Percentiles rank a stretch among this genome's conserved stretches.
Evolutionary conservation across 2,888 invertebrate genomes (phyloP).

Genomic region (Notocelia uddmanniana): DNA sequence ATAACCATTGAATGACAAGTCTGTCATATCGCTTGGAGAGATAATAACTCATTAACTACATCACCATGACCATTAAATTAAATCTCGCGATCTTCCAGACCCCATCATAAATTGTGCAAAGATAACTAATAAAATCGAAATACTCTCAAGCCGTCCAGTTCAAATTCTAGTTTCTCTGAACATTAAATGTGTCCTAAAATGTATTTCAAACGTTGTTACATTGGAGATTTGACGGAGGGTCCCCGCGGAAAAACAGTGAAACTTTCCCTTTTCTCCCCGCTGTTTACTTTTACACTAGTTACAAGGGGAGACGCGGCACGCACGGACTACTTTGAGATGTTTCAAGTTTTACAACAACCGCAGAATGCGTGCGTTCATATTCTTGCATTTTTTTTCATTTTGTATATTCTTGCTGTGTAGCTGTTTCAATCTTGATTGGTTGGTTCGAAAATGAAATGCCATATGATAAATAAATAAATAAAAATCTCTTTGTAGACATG

Average conservation of each 20-base stretch:
- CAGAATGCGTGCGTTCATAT: conserved; percentile 21
- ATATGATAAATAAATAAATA: too few relatives aligned
- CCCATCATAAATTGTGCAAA: background rate
- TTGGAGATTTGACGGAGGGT: conserved; percentile 74
- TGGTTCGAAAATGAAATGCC: too few relatives aligned
- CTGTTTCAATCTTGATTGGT: too few relatives aligned
- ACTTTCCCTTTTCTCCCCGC: conserved; percentile 72
- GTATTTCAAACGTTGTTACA: conserved; percentile 68
- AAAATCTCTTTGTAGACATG: too few relatives aligned
- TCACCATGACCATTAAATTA: too few relatives aligned
- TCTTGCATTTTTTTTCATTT: conserved; percentile 1
- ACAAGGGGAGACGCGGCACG: conserved; percentile 51
- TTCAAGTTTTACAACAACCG: conserved; percentile 29
- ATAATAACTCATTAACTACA: too few relatives aligned
- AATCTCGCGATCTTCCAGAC: too few relatives aligned
- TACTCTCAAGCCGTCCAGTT: background rate
- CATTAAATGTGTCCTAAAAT: conserved; percentile 65
- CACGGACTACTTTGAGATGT: conserved; percentile 32
- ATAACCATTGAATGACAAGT: too few relatives aligned
- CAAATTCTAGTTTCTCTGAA: conserved; percentile 47
- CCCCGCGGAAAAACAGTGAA: conserved; percentile 76
- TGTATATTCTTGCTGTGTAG: background rate
- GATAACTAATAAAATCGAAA: background rate
- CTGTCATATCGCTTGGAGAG: too few relatives aligned
- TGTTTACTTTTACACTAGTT: conserved; percentile 82